Evolutionary conservation across 2,888 invertebrate genomes (phyloP).

Genomic region (Polymixis lichenea): DNA sequence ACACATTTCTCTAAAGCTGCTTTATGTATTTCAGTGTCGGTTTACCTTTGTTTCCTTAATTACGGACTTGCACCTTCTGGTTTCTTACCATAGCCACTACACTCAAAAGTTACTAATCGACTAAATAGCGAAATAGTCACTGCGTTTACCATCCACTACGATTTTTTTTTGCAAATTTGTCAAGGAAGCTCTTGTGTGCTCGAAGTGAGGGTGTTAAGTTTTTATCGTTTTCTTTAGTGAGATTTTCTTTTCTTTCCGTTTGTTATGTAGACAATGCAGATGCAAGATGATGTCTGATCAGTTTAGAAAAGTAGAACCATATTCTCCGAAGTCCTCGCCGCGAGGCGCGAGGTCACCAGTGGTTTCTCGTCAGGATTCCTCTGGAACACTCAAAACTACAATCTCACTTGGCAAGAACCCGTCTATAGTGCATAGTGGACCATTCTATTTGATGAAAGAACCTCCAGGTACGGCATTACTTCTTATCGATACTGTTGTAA

Average conservation of each 20-base stretch:
- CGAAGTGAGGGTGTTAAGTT: slow-evolving; percentile 77
- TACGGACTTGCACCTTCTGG: background rate
- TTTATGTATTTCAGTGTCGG: background rate
- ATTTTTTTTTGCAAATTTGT: slow-evolving; percentile 74
- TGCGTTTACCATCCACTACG: slow-evolving; percentile 17
- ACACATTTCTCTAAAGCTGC: background rate
- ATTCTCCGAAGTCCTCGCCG: slow-evolving; percentile 98
- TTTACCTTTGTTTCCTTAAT: background rate
- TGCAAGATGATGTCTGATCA: slow-evolving; percentile 97
- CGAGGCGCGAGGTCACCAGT: slow-evolving; percentile 98
- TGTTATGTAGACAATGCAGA: slow-evolving; percentile 88
- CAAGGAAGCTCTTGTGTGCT: slow-evolving; percentile 75
- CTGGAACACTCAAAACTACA: slow-evolving; percentile 99
- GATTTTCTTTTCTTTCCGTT: slow-evolving; percentile 81
- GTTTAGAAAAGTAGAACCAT: slow-evolving; percentile 97
- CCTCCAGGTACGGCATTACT: slow-evolving; percentile 93
- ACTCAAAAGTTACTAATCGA: slow-evolving; percentile 34
- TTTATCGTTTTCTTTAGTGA: slow-evolving; percentile 83
- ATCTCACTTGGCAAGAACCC: slow-evolving; percentile 99
- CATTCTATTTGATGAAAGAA: slow-evolving; percentile 99
- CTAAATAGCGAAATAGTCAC: slow-evolving; percentile 37
- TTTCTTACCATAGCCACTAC: background rate
- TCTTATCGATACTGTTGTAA: background rate
- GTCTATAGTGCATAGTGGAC: slow-evolving; percentile 98
- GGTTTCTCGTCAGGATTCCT: slow-evolving; percentile 98